Base-by-base conservation (phyloP, 2,888 invertebrate genomes). In the Polymixis flavicincta region DNA sequence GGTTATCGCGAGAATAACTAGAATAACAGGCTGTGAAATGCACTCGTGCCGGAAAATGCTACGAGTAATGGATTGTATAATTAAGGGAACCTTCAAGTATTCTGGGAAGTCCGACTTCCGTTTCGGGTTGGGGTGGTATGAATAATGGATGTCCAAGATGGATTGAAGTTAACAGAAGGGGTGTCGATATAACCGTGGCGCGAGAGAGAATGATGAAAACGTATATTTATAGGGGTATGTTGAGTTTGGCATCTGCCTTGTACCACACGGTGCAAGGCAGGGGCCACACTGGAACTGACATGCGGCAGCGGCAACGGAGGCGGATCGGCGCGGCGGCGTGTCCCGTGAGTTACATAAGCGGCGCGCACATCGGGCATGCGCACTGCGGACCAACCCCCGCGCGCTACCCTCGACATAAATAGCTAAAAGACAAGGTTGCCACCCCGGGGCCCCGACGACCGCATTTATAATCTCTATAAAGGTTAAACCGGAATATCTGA, bases 361-460 rank as follows among this genome's bases (percentile, higher is more conserved):
- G 90, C 91, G 92, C 90, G 91, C 90, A 91, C 88, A 90, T 85
- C 90, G 92, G 90, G 93, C 95, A 92, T 94, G 96, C 96, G 96
- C 95, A 92, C 85, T 92, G 92, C 91, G 90, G 89, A 80, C 90
- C 90, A 89, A 93, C 93, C 95, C 90, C 93, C 92, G 89, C 92
- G 92, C 89, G 85, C 92, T 91, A 94, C 95, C 95, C 94, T 93
- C 95, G 92, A 94, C 95, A 96, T 96, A 96, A 96, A 96, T 96
- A 96, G 94, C 95, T 96, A 93, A 95, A 94, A 95, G 92, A 95
- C 96, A 96, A 96, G 96, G 96, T 96, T 96, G 94, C 96, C 95
- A 95, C 95, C 96, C 95, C 92, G 92, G 90, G 92, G 92, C 94
- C 93, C 92, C 92, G 85, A 90, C 94, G 93, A 94, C 95, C 95